A percentile compares a stretch with the other conserved stretches of the same genome.
These are phyloP conservation scores for Etia nguti DNA, from an alignment of 2,113 vertebrate genomes.

Conservation along the genomic window DNA sequence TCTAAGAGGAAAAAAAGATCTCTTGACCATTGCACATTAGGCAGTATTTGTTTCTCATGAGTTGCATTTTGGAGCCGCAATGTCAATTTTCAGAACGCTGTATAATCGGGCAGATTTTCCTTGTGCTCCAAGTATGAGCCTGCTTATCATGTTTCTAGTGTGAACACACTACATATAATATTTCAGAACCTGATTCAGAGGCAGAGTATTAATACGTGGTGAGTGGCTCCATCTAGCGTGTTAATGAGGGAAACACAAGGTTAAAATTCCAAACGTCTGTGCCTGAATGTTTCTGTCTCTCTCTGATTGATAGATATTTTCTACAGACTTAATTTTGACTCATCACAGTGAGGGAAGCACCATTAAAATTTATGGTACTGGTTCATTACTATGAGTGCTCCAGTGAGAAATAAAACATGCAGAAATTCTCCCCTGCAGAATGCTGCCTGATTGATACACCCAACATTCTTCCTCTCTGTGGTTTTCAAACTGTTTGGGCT, in stretches of 20 bases:
- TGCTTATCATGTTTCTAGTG: not conserved
- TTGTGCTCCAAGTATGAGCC: not conserved
- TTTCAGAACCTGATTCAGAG: not conserved
- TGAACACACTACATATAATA: not conserved
- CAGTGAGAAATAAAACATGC: not conserved
- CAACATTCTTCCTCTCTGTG: too few species aligned
- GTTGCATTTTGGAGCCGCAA: not conserved
- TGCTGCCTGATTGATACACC: not conserved
- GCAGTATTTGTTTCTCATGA: not conserved
- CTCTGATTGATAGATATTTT: not conserved
- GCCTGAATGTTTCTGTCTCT: not conserved
- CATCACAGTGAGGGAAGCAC: not conserved
- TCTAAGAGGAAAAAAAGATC: not conserved
- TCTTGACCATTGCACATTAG: not conserved
- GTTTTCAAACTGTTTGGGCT: not conserved
- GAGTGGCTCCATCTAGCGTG: constrained; percentile 27
- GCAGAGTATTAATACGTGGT: not conserved
- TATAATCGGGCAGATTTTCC: not conserved
- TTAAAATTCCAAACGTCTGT: not conserved
- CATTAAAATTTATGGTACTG: fast-evolving
- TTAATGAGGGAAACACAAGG: not conserved
- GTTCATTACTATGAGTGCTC: not conserved
- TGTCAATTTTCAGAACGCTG: not conserved
- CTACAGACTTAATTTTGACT: not conserved
- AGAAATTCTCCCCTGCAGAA: not conserved